Conservation (phyloP, 2,888 invertebrate genomes). For the Leptogaster cylindrica region DNA sequence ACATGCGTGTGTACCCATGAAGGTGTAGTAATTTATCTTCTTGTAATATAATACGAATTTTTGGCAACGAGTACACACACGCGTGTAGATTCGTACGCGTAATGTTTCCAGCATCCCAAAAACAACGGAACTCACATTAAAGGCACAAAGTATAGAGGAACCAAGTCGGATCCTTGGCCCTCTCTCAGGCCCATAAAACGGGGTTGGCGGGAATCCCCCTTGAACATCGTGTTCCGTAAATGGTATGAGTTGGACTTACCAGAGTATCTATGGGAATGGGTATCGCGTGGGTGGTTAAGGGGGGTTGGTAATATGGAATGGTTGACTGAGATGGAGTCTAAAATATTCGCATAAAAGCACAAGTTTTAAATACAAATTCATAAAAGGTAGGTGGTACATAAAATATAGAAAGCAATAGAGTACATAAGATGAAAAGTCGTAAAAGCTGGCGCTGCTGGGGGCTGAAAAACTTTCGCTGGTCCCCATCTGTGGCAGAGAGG, state of each 20-base stretch:
- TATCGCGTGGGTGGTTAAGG: no score
- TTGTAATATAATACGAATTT: constrained; percentile 41
- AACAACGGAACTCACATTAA: constrained; percentile 44
- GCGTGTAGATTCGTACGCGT: constrained; percentile 34
- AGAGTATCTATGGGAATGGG: no score
- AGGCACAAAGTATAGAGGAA: constrained; percentile 42
- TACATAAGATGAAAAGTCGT: constrained; percentile 50
- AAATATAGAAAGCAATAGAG: constrained; percentile 49
- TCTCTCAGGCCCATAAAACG: constrained; percentile 40
- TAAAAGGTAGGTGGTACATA: constrained; percentile 48
- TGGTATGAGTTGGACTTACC: no score
- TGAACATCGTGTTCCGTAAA: no score
- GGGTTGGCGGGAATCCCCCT: constrained; percentile 39
- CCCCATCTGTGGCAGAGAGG: constrained; percentile 30
- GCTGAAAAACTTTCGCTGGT: constrained; percentile 47
- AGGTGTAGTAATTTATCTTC: constrained; percentile 44
- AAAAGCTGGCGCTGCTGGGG: constrained; percentile 49
- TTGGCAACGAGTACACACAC: constrained; percentile 12
- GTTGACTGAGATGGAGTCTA: neutral
- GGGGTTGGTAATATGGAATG: constrained; percentile 7
- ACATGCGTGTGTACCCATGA: constrained; percentile 39
- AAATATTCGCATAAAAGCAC: constrained; percentile 48
- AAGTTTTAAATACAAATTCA: constrained; percentile 49
- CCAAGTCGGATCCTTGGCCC: constrained; percentile 41
- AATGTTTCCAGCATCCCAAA: constrained; percentile 35